Conservation (phyloP, 2,797 vertebrate genomes). For the Hyperoplus immaculatus region DNA sequence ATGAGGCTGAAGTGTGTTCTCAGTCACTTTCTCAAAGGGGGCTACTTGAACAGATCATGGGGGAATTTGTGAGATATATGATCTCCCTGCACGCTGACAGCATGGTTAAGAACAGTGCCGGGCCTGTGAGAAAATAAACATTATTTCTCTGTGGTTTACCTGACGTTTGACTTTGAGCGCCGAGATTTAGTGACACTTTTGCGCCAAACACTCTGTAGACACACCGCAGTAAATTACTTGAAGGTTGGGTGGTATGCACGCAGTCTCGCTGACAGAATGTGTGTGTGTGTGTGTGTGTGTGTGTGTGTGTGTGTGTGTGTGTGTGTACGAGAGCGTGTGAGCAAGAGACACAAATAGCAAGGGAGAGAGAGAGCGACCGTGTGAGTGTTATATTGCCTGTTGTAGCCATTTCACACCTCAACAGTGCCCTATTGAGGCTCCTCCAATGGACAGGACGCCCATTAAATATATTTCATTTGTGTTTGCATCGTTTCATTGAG, state of each 20-base stretch:
- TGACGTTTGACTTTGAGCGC: conserved; percentile 90
- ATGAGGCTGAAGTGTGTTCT: conserved; percentile 46
- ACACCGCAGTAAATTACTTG: conserved; percentile 85
- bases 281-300: conserved; percentile 5
- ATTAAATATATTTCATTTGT: conserved; percentile 84
- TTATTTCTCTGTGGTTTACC: conserved; percentile 87
- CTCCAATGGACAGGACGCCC: conserved; percentile 76
- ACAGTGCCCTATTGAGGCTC: conserved; percentile 76
- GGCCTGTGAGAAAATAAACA: conserved; percentile 88
- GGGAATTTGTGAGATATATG: conserved; percentile 78
- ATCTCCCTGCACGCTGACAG: conserved; percentile 72
- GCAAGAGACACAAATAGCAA: conserved; percentile 43
- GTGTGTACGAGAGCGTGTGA: conserved; percentile 26
- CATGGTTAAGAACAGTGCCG: conserved; percentile 83
- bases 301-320: conserved; percentile 47
- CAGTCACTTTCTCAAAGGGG: conserved; percentile 64
- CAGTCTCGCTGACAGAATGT: conserved; percentile 77
- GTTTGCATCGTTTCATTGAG: conserved; percentile 84
- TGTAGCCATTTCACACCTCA: conserved; percentile 80
- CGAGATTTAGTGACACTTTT: conserved; percentile 87
- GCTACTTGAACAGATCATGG: conserved; percentile 72
- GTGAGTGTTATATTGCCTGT: conserved; percentile 77
- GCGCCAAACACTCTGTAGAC: conserved; percentile 83
- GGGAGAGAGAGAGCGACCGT: conserved; percentile 54
- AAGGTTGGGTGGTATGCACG: conserved; percentile 84